Base-by-base conservation (phyloP, 2,888 invertebrate species). In the Pherbina coryleti region DNA sequence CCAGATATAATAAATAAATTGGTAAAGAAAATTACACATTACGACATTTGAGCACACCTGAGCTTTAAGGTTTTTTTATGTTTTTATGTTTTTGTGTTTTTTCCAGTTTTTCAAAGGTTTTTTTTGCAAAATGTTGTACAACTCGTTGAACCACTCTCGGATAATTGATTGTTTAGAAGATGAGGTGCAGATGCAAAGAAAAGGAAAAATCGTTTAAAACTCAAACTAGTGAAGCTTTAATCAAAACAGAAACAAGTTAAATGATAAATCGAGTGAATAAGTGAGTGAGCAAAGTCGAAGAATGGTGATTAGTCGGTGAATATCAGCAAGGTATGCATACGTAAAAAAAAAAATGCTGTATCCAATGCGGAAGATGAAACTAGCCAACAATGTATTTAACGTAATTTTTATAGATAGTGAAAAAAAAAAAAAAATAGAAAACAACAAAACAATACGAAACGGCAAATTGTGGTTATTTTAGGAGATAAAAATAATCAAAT, bases 11-110 rank as follows among this genome's bases (percentile, higher is more conserved):
- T 22, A 22, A 60, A 60, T 60, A 60, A 75, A 71, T 73, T 67
- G 67, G 62, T 53, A 4, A 70, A 57, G 74, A 79, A 75, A 79
- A 77, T 67, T 78, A 70, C 25, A 49, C 67, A 76, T 73, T 69
- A 71, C 55, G 44, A 67, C 71, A 62, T 22, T 80, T 44, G 57
- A 76, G 64, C 64, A 64, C 64, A 64, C 64, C 64, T 64, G 64
- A 64, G 64, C 64, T 31, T 64, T 31, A 31, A 64, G 19, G 25
- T 53, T 22, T 49, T 17, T 53, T 51, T 22, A n/a, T 9, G n/a
- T 60, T 70, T 62, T 31, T 51, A 22, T 34, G n/a, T 49, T 62
- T 3, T 19, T 44, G 22, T n/a, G 11, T 44, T 17, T 66, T 34
- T 17, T 49, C 51, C 19, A 19, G 17, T 34, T 64, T 64, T 64